Percentiles rank a stretch among this genome's conserved stretches.
Evolutionary conservation across 2,113 vertebrate genomes (phyloP).

Genomic region (Dasyprocta punctata): DNA sequence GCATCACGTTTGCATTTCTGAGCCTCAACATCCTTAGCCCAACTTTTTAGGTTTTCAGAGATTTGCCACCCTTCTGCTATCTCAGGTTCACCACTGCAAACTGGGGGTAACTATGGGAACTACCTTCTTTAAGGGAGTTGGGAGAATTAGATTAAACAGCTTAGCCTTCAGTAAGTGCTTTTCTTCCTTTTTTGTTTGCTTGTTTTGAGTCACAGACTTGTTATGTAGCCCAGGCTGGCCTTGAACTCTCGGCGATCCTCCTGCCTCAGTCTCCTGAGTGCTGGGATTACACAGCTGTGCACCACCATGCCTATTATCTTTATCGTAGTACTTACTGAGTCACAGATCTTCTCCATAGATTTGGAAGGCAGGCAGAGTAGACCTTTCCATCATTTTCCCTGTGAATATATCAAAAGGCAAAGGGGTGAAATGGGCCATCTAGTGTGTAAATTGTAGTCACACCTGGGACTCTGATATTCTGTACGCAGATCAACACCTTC

Average conservation of each 20-base stretch:
- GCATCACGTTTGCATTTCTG: slow-evolving; percentile 23
- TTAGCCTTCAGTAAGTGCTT: background rate
- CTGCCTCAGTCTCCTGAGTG: background rate
- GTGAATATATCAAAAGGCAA: background rate
- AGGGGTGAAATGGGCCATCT: background rate
- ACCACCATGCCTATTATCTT: background rate
- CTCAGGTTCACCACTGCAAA: background rate
- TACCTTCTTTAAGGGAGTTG: background rate
- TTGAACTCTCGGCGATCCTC: background rate
- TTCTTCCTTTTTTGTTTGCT: background rate
- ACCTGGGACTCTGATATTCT: background rate
- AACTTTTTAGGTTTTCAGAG: background rate
- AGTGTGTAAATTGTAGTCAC: background rate
- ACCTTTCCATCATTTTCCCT: background rate
- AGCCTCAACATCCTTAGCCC: background rate
- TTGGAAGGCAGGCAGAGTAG: background rate
- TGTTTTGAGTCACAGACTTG: background rate
- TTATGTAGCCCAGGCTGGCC: background rate
- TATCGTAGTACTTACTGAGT: slow-evolving; percentile 1
- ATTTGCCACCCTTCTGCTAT: background rate
- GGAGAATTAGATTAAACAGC: background rate
- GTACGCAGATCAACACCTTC: background rate
- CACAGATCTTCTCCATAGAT: background rate
- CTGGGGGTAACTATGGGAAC: background rate
- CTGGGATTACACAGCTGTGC: background rate